These are phyloP conservation scores for Grammomys surdaster DNA, from an alignment of 2,113 vertebrate species.

Conservation along the genomic window DNA sequence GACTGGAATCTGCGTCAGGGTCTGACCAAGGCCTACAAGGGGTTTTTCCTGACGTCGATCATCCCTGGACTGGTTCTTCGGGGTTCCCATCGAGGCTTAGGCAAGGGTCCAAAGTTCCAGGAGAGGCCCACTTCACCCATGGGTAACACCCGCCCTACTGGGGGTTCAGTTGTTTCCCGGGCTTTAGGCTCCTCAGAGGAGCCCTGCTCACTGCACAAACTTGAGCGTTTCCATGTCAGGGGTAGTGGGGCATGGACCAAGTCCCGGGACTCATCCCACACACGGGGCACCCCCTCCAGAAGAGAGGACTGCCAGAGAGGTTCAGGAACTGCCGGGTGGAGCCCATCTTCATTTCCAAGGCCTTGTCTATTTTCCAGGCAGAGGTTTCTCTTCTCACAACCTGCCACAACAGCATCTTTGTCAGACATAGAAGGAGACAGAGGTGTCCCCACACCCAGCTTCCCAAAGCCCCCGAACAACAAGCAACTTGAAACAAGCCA, in stretches of 20 bases:
- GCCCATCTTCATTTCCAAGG: constrained; percentile 74
- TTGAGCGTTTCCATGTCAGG: constrained; percentile 94
- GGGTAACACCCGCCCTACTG: constrained; percentile 82
- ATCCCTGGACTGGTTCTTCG: constrained; percentile 90
- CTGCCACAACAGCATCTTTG: constrained; percentile 39
- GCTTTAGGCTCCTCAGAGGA: constrained; percentile 88
- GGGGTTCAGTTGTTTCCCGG: constrained; percentile 80
- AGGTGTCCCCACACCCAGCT: not conserved
- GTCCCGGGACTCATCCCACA: constrained; percentile 91
- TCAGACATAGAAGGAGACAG: not conserved
- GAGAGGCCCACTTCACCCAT: constrained; percentile 39
- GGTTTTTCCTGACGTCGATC: constrained; percentile 96
- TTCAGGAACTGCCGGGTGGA: constrained; percentile 43
- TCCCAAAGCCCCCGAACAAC: not conserved
- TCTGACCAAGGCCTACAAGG: constrained; percentile 86
- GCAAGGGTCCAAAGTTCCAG: constrained; percentile 80
- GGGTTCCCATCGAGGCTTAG: constrained; percentile 90
- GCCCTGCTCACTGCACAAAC: constrained; percentile 89
- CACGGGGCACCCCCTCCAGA: constrained; percentile 82
- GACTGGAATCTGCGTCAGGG: not conserved
- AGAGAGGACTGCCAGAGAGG: constrained; percentile 24
- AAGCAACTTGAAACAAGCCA: not conserved
- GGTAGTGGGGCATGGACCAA: constrained; percentile 93
- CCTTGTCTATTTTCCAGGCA: constrained; percentile 77
- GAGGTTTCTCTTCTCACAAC: constrained; percentile 68